These are phyloP conservation scores for Ammospiza caudacuta DNA, from an alignment of 2,113 vertebrate genomes.

Conservation along the genomic window DNA sequence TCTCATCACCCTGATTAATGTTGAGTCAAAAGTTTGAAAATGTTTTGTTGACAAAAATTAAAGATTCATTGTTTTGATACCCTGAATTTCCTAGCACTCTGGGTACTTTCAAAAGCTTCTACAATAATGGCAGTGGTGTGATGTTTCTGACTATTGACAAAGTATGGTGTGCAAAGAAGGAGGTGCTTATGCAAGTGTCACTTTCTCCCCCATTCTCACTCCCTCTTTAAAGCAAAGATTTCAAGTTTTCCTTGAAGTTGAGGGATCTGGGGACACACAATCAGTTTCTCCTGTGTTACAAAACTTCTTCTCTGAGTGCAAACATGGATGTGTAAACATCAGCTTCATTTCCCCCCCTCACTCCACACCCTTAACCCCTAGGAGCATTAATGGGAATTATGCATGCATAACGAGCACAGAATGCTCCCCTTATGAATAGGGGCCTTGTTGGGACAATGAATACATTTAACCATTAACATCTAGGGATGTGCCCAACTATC, in stretches of 20 bases:
- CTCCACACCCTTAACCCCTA: constrained; percentile 28
- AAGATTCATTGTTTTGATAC: neutral
- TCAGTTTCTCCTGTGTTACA: neutral
- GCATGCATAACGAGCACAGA: constrained; percentile 63
- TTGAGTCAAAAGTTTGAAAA: neutral
- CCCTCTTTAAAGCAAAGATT: neutral
- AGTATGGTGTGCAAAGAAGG: neutral
- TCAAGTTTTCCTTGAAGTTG: neutral
- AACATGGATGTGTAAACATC: constrained; percentile 13
- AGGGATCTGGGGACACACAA: neutral
- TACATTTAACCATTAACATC: constrained; percentile 60
- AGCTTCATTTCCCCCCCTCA: neutral
- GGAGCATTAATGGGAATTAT: constrained; percentile 67
- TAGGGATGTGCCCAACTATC: constrained; percentile 54
- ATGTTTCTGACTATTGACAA: neutral
- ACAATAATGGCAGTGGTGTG: neutral
- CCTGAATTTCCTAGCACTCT: neutral
- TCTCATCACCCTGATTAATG: neutral
- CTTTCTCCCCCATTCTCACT: neutral
- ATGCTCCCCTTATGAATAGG: constrained; percentile 54
- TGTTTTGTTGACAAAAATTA: neutral
- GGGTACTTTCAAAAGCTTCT: neutral
- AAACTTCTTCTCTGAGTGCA: neutral
- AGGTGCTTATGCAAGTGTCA: neutral
- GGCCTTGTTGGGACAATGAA: constrained; percentile 68